Base-by-base conservation (phyloP, 2,113 vertebrate genomes). In the Cebus imitator region DNA sequence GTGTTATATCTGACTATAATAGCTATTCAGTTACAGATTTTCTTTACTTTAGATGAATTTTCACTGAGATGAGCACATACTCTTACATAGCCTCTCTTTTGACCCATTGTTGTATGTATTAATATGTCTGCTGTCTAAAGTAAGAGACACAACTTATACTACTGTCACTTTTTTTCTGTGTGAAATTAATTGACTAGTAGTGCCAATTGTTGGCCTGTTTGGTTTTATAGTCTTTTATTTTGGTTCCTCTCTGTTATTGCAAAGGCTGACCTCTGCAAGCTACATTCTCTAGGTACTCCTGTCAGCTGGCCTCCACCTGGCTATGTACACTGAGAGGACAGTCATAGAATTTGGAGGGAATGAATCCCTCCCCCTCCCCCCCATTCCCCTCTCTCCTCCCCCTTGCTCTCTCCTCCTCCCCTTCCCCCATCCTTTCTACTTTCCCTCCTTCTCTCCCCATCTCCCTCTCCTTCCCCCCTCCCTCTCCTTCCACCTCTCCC, bases 401-500 rank as follows among this genome's bases (percentile, higher is more conserved):
- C 10, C 2, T 50, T 25, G 17, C 57, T 16, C 13, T 9, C 52
- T 18, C 6, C 21, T 48, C 9, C 21, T 58, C 57, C 8, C 57
- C 8, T 21, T 3, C 8, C 0, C 8, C 21, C 55, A 6, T 57
- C 55, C 18, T 20, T 9, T 3, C 7, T 3, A 2, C 20, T 23
- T 3, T 23, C 8, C 7, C 20, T 8, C 57, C 8, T 21, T 9
- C 8, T 3, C 8, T 57, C 55, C 1, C 55, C 20, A 8, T 57
- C 52, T 18, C 17, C 52, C 52, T 57, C 20, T 21, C 55, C 55
- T 2, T 13, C 18, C 2, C 20, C 2, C 2, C 18, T 20, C 5
- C 52, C 1, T 21, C 2, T 0, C 6, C 8, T 8, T 9, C 1
- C 3, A 0, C 20, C 57, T 23, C 45, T 48, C 9, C 45, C 2